Evolutionary conservation across 2,888 invertebrate species (phyloP).

Genomic region (Ormyrus thymus): DNA sequence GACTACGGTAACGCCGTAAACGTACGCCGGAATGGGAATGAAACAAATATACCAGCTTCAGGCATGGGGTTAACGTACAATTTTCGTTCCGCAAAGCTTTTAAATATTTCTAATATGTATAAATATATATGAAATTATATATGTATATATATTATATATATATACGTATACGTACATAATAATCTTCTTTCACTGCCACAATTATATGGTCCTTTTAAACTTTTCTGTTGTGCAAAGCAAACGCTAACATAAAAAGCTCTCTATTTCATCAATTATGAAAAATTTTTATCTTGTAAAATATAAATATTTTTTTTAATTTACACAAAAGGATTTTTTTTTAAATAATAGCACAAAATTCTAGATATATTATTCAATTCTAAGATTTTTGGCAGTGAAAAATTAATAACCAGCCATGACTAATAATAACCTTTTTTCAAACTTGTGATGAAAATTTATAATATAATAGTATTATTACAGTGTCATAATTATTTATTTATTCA

Average conservation of each 20-base stretch:
- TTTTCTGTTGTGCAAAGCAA: conserved; percentile 38
- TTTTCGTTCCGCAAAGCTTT: conserved; percentile 44
- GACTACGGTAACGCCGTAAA: background rate
- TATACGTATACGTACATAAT: background rate
- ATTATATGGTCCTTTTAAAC: conserved; percentile 42
- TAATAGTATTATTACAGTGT: conserved; percentile 19
- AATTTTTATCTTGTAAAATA: conserved; percentile 39
- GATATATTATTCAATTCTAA: conserved; percentile 34
- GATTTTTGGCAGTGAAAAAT: conserved; percentile 48
- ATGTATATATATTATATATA: too few relatives aligned
- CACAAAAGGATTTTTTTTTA: conserved; percentile 24
- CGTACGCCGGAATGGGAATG: background rate
- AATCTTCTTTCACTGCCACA: conserved; percentile 56
- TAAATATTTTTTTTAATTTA: conserved; percentile 48
- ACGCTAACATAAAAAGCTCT: conserved; percentile 18
- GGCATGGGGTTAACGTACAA: conserved; percentile 10
- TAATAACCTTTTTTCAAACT: conserved; percentile 33
- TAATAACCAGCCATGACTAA: conserved; percentile 27
- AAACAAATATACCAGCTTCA: background rate
- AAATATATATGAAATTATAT: too few relatives aligned
- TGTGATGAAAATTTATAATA: conserved; percentile 38
- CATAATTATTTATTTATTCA: conserved; percentile 22
- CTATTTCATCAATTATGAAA: conserved; percentile 29
- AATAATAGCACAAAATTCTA: conserved; percentile 46
- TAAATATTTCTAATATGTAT: conserved; percentile 23